Conservation (phyloP, 2,888 invertebrate species). For the Cerastoderma edule region DNA sequence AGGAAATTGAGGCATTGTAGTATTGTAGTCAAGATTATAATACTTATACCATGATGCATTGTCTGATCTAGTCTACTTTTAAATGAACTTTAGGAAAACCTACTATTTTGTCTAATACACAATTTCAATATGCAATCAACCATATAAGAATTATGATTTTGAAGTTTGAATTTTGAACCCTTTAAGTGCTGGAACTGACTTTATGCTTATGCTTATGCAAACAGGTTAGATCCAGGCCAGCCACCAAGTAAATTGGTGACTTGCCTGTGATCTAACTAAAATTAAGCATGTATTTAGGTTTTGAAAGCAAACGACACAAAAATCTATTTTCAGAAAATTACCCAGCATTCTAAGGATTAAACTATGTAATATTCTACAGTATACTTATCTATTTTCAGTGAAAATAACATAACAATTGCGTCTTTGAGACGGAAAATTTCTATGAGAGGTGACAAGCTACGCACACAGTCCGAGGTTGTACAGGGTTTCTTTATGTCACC, state of each 20-base stretch:
- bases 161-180: too few relatives aligned
- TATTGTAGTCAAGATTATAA: too few relatives aligned
- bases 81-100: too few relatives aligned
- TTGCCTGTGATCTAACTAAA: not conserved
- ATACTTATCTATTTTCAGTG: not conserved
- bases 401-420: not conserved
- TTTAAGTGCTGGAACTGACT: too few relatives aligned
- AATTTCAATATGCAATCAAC: too few relatives aligned
- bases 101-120: too few relatives aligned
- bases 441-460: slow-evolving; percentile 48
- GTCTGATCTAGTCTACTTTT: too few relatives aligned
- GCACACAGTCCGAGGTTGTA: slow-evolving; percentile 35
- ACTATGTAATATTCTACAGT: not conserved
- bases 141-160: too few relatives aligned
- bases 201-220: too few relatives aligned
- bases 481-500: too few relatives aligned
- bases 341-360: not conserved
- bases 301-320: not conserved
- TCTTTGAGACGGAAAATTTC: slow-evolving; percentile 23
- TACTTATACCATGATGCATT: too few relatives aligned
- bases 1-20: too few relatives aligned
- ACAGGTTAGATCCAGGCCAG: not conserved
- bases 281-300: not conserved
- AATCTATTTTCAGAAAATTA: not conserved
- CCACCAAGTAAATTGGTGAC: not conserved